Evolutionary conservation across 2,888 invertebrate genomes (phyloP).

Genomic region (Gandaritis pyraliata): DNA sequence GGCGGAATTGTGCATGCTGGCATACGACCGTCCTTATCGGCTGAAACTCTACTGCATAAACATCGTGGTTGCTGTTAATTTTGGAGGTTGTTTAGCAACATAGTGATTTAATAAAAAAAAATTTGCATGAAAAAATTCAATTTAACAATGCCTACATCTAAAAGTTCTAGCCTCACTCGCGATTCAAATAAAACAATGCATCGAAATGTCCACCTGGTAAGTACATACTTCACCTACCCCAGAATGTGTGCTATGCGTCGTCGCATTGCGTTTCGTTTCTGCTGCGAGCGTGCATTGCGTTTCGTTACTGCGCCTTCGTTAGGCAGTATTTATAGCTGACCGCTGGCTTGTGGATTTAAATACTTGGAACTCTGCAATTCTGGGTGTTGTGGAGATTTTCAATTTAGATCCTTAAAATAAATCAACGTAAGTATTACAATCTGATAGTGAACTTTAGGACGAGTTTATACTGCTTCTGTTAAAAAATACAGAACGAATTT

Average conservation of each 20-base stretch:
- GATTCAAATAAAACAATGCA: conserved; percentile 17
- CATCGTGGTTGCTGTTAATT: conserved; percentile 24
- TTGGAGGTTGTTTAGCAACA: conserved; percentile 15
- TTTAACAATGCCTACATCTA: too few species aligned
- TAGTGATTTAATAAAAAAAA: background rate
- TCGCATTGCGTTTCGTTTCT: conserved; percentile 37
- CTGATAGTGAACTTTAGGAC: background rate
- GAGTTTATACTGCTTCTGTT: background rate
- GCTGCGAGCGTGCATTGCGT: conserved; percentile 10
- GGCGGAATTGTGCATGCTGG: conserved; percentile 40
- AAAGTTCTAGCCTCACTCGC: too few species aligned
- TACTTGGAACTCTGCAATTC: conserved; percentile 21
- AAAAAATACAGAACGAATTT: background rate
- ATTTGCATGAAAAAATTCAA: too few species aligned
- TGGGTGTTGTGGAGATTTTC: conserved; percentile 17
- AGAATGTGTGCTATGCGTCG: conserved; percentile 37
- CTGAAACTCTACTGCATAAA: conserved; percentile 28
- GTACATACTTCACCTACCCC: conserved; percentile 7
- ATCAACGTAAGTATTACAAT: conserved; percentile 1
- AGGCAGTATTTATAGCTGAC: conserved; percentile 31
- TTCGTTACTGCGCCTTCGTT: conserved; percentile 26
- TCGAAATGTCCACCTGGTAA: conserved; percentile 7
- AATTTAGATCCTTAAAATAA: conserved; percentile 15
- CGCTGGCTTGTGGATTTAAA: conserved; percentile 30
- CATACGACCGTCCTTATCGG: conserved; percentile 39